These are phyloP conservation scores for Enteromius unitaeniatus DNA, from an alignment of 2,797 vertebrate species.

Conservation along the genomic window DNA sequence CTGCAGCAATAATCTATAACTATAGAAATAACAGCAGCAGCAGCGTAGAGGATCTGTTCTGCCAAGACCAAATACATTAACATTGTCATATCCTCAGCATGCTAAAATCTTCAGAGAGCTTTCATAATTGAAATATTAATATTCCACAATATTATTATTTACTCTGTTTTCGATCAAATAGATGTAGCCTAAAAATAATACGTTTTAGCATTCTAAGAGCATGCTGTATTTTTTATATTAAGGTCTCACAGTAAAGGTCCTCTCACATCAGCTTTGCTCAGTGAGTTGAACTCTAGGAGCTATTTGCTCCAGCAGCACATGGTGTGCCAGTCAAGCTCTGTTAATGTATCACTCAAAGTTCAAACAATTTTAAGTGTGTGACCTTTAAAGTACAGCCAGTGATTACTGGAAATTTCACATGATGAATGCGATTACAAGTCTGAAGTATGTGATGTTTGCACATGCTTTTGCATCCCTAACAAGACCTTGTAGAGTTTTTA, in stretches of 20 bases:
- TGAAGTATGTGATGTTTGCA: neutral
- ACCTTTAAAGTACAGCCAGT: neutral
- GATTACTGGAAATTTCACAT: neutral
- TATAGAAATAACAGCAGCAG: too few relatives aligned
- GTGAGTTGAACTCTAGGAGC: neutral
- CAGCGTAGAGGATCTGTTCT: too few relatives aligned
- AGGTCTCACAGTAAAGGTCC: neutral
- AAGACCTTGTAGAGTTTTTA: neutral
- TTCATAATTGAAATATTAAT: neutral
- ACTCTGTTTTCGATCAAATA: neutral
- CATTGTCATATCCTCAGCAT: too few relatives aligned
- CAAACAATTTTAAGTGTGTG: neutral
- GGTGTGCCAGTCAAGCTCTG: neutral
- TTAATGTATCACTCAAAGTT: neutral
- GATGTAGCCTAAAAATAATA: neutral
- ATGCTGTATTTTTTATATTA: neutral
- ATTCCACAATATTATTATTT: neutral
- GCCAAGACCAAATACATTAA: too few relatives aligned
- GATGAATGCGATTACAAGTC: conserved; percentile 9
- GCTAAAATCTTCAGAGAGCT: too few relatives aligned
- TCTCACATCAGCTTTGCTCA: conserved; percentile 2
- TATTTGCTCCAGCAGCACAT: neutral
- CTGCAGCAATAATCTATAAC: too few relatives aligned
- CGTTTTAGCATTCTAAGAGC: neutral
- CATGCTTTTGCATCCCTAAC: neutral